phyloP scores from a whole-genome alignment of 2,797 vertebrate species.

The Muscicapa comitata region DNA sequence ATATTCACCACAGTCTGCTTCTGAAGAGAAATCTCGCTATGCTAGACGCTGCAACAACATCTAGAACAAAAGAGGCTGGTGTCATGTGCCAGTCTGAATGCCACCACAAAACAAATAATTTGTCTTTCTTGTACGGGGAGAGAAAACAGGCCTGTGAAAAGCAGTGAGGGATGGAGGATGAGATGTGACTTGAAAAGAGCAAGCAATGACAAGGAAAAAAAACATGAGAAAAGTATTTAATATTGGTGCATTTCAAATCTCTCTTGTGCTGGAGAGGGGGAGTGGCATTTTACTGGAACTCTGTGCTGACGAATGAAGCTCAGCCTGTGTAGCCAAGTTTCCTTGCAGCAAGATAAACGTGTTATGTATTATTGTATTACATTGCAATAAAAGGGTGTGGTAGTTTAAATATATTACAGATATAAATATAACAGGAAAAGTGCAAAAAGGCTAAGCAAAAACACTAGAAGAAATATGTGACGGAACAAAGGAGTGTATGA shows the following conservation, averaged over 20 bases:
- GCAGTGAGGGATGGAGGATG: not conserved
- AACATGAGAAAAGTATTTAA: not conserved
- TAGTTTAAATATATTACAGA: conserved; percentile 36
- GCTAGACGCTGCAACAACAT: not conserved
- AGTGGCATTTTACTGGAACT: not conserved
- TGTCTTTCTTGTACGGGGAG: not conserved
- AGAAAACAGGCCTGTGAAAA: not conserved
- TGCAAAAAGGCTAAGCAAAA: conserved; percentile 20
- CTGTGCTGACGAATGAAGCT: not conserved
- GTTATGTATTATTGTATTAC: not conserved
- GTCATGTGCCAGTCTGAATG: not conserved
- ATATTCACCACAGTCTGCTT: not conserved
- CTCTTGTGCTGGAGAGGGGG: not conserved
- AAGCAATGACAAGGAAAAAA: not conserved
- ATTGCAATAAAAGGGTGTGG: conserved; percentile 23
- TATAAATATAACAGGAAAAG: conserved; percentile 36
- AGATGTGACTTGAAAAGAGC: not conserved
- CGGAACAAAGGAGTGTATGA: conserved; percentile 21
- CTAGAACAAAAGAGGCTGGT: not conserved
- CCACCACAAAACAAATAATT: not conserved
- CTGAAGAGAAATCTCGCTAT: not conserved
- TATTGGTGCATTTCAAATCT: not conserved
- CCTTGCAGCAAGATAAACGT: not conserved
- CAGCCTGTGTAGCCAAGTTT: not conserved
- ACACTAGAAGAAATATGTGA: conserved; percentile 2